Percentiles rank a stretch among this genome's conserved stretches.
Evolutionary conservation across 2,113 vertebrate genomes (phyloP).

Genomic region (Fulmarus glacialis): DNA sequence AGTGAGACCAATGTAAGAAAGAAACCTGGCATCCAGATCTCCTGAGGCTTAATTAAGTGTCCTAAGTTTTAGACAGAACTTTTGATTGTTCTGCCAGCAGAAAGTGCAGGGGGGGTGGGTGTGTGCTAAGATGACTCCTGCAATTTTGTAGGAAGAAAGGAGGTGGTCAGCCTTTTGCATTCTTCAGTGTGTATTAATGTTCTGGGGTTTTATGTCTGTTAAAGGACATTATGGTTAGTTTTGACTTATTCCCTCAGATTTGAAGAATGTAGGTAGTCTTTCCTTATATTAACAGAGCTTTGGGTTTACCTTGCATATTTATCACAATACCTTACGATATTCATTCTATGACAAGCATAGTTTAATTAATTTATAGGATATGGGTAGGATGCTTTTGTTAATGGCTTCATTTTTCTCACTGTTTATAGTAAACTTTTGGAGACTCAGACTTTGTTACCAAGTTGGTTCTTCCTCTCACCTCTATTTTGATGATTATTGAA

Average conservation of each 20-base stretch:
- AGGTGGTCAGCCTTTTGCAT: neutral
- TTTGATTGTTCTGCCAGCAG: neutral
- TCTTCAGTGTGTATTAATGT: neutral
- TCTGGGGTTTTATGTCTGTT: neutral
- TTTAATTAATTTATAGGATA: neutral
- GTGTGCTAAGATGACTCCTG: neutral
- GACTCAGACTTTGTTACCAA: neutral
- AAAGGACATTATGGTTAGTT: neutral
- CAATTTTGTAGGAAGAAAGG: neutral
- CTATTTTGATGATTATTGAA: neutral
- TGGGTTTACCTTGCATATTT: neutral
- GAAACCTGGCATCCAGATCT: neutral
- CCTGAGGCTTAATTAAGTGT: neutral
- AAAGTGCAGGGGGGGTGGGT: neutral
- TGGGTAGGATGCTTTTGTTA: neutral
- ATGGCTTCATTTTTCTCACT: neutral
- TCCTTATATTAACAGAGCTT: neutral
- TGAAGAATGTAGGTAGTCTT: neutral
- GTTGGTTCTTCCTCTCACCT: neutral
- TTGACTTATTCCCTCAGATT: neutral
- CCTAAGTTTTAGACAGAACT: neutral
- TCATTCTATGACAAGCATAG: neutral
- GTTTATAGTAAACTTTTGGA: neutral
- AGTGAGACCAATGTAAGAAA: neutral
- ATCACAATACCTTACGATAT: neutral